Evolutionary conservation across 2,113 vertebrate species (phyloP).

Genomic region (Myotis davidii): DNA sequence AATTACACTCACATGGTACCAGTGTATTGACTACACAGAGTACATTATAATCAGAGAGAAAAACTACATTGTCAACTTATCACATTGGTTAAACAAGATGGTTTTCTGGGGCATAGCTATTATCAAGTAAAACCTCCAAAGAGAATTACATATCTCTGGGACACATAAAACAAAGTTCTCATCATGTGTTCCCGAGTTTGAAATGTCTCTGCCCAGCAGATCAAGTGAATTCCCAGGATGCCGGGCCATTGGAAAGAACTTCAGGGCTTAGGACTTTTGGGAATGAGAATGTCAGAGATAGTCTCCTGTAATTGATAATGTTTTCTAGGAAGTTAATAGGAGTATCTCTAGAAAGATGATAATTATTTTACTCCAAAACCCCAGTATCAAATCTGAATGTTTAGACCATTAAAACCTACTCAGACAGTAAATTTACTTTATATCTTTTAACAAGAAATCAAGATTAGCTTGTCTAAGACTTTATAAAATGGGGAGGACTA

Average conservation of each 20-base stretch:
- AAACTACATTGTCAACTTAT: constrained; percentile 88
- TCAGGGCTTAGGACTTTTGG: constrained; percentile 48
- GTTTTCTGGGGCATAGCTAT: constrained; percentile 86
- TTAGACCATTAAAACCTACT: constrained; percentile 20
- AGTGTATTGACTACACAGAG: constrained; percentile 90
- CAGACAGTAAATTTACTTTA: constrained; percentile 26
- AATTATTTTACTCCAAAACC: neutral
- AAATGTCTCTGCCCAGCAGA: constrained; percentile 68
- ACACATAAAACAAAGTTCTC: constrained; percentile 67
- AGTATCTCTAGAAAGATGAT: constrained; percentile 46
- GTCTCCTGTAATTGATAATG: constrained; percentile 10
- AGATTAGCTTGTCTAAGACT: neutral
- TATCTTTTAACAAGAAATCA: constrained; percentile 44
- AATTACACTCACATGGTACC: constrained; percentile 89
- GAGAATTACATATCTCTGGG: constrained; percentile 69
- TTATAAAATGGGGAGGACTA: neutral
- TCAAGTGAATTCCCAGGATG: constrained; percentile 59
- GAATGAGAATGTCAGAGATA: constrained; percentile 3
- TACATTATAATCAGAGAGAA: constrained; percentile 87
- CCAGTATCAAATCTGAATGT: constrained; percentile 34
- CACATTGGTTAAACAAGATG: constrained; percentile 86
- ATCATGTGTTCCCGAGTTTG: constrained; percentile 51
- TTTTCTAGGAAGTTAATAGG: constrained; percentile 49
- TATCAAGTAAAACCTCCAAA: constrained; percentile 81
- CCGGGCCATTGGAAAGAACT: constrained; percentile 54